Percentiles rank a stretch among this genome's conserved stretches.
These are phyloP conservation scores for Phenganax stokvisi DNA, from an alignment of 92 coral and sea anemone species.

Conservation along the genomic window DNA sequence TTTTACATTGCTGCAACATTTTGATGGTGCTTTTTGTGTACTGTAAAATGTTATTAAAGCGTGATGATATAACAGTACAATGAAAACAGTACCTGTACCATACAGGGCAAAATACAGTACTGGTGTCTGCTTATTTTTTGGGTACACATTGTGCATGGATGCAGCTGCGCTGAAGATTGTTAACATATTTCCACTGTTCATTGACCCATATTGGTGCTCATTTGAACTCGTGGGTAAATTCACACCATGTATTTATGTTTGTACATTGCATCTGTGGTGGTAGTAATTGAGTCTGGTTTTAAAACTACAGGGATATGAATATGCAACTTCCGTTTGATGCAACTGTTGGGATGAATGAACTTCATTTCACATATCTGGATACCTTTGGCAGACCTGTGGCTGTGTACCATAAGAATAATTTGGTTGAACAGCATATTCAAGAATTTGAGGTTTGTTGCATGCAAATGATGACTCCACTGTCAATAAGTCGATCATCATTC, in stretches of 20 bases:
- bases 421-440: conserved; percentile 89
- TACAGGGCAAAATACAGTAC: background rate
- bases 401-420: conserved; percentile 58
- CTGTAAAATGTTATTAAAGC: too few species aligned
- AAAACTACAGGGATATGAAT: conserved; percentile 54
- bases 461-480: too few species aligned
- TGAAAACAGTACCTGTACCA: background rate
- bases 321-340: conserved; percentile 75
- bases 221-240: too few species aligned
- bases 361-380: conserved; percentile 84
- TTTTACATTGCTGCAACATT: too few species aligned
- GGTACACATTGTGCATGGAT: too few species aligned
- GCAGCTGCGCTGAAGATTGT: too few species aligned
- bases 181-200: too few species aligned
- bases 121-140: background rate
- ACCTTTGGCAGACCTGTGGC: conserved; percentile 92
- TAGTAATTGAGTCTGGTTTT: background rate
- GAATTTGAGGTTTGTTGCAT: conserved; percentile 74
- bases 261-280: background rate
- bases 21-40: too few species aligned
- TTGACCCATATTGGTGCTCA: too few species aligned
- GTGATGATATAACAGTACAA: background rate
- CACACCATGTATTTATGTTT: too few species aligned
- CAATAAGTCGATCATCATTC: too few species aligned
- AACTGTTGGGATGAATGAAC: conserved; percentile 68